Conservation (phyloP, 2,888 invertebrate species). For the Cheiracanthium punctorium region DNA sequence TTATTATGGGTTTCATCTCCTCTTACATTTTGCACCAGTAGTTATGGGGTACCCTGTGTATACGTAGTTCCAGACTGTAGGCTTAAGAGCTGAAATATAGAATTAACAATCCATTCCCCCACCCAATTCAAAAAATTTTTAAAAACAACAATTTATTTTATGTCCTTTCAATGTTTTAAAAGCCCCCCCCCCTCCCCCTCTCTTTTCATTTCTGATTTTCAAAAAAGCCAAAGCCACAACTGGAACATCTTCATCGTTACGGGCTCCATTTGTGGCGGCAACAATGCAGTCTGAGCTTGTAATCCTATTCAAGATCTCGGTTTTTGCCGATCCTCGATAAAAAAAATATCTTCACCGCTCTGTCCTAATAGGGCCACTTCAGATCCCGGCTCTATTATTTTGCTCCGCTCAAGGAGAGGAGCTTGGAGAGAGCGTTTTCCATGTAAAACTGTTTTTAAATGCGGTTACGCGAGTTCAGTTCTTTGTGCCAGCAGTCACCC, state of each 20-base stretch:
- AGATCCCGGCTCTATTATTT: constrained; percentile 31
- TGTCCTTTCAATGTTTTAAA: neutral
- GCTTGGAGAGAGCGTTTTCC: constrained; percentile 1
- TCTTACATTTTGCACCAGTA: no score
- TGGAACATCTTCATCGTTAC: neutral
- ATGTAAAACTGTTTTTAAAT: neutral
- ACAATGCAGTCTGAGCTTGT: neutral
- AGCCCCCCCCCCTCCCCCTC: no score
- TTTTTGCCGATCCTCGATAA: neutral
- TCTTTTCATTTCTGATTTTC: neutral
- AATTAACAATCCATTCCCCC: no score
- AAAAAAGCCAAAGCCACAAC: no score
- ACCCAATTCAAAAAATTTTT: neutral
- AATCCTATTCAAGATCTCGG: neutral
- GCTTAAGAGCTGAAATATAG: no score
- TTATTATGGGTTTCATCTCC: no score
- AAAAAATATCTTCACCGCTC: neutral
- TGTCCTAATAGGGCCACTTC: constrained; percentile 20
- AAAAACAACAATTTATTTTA: neutral
- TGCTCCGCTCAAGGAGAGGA: constrained; percentile 33
- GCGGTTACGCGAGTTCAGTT: neutral
- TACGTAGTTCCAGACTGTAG: no score
- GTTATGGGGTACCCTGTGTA: no score
- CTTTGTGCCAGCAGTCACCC: constrained; percentile 35
- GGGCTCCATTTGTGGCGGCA: neutral